A percentile compares a stretch with the other conserved stretches of the same genome.
phyloP scores from a whole-genome alignment of 2,888 invertebrate genomes.

The Celastrina argiolus region DNA sequence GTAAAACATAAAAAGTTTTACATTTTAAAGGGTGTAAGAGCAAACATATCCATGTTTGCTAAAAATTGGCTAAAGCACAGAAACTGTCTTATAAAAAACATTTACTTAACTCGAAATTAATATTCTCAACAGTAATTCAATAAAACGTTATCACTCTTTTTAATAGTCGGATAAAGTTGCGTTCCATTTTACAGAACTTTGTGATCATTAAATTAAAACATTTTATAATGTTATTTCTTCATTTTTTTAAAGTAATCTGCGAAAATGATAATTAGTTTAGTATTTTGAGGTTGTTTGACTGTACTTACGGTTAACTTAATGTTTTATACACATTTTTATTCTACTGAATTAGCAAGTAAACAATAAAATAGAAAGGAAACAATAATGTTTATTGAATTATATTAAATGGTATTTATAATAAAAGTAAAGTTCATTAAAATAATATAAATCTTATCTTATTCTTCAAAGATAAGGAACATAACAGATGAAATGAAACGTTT shows the following conservation, averaged over 20 bases:
- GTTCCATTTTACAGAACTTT: constrained; percentile 12
- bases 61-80: too few species aligned
- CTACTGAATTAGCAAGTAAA: not conserved
- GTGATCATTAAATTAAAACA: not conserved
- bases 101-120: too few species aligned
- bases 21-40: too few species aligned
- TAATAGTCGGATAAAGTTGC: constrained; percentile 11
- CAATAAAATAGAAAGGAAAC: not conserved
- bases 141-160: not conserved
- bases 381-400: not conserved
- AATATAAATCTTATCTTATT: not conserved
- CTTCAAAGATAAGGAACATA: not conserved
- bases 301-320: not conserved
- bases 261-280: not conserved
- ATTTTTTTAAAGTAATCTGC: not conserved
- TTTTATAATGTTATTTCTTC: not conserved
- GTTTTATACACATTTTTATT: not conserved
- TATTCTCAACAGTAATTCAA: too few species aligned
- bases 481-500: constrained; percentile 37
- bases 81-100: too few species aligned
- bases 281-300: too few species aligned
- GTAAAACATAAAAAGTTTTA: too few species aligned
- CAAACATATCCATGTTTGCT: too few species aligned
- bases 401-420: not conserved
- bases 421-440: not conserved